Percentiles rank a stretch among this genome's conserved stretches.
Evolutionary conservation across 2,888 invertebrate species (phyloP).

Genomic region (Microctonus hyperodae): DNA sequence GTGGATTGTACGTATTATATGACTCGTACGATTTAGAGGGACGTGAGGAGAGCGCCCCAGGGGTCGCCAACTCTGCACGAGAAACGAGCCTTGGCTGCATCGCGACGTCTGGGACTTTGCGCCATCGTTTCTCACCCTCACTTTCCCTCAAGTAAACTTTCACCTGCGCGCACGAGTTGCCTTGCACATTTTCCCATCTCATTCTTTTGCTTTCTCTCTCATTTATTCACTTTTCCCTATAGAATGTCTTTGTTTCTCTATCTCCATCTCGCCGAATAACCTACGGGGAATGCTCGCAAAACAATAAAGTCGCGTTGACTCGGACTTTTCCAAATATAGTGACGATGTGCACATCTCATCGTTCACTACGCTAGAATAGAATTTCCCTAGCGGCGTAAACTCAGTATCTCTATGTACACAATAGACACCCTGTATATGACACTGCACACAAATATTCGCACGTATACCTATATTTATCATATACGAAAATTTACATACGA

Average conservation of each 20-base stretch:
- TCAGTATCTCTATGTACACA: constrained; percentile 12
- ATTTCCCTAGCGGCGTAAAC: constrained; percentile 28
- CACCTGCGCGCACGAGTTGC: constrained; percentile 27
- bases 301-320: constrained; percentile 51
- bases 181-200: constrained; percentile 6
- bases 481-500: constrained; percentile 12
- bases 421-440: constrained; percentile 14
- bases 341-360: constrained; percentile 36
- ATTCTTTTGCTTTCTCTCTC: not conserved
- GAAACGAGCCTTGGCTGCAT: constrained; percentile 16
- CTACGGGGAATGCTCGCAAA: constrained; percentile 45
- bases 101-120: constrained; percentile 30
- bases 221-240: not conserved
- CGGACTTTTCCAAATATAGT: constrained; percentile 48
- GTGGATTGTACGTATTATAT: constrained; percentile 34
- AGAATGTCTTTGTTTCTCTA: not conserved
- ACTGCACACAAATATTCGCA: constrained; percentile 16
- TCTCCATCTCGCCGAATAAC: constrained; percentile 10
- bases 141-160: constrained; percentile 32
- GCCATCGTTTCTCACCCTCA: constrained; percentile 28
- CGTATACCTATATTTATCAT: not conserved
- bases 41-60: constrained; percentile 35
- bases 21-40: constrained; percentile 37
- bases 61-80: constrained; percentile 28
- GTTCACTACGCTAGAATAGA: constrained; percentile 20